A percentile compares a stretch with the other conserved stretches of the same genome.
Conservation (phyloP, 37 sponge, comb jelly and placozoan species). For the Cladorhizidae sp. region DNA sequence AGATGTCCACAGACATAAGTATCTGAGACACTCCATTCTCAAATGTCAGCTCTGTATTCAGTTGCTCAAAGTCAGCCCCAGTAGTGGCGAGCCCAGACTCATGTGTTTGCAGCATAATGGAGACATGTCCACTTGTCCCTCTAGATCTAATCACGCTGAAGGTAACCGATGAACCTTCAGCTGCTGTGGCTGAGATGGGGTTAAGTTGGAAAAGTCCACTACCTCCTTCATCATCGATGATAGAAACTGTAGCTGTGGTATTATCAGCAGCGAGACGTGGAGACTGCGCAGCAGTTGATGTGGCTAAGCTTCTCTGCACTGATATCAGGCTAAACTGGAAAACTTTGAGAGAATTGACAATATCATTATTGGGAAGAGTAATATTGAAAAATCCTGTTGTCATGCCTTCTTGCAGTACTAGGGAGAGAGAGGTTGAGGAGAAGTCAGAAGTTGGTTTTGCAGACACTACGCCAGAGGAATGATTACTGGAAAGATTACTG, state of each 20-base stretch:
- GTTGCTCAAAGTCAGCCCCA: conserved; percentile 34
- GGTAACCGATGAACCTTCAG: conserved; percentile 20
- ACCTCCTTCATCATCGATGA: conserved; percentile 79
- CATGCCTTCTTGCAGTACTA: conserved; percentile 50
- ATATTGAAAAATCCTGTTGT: conserved; percentile 58
- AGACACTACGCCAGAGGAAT: conserved; percentile 32
- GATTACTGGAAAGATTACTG: neutral
- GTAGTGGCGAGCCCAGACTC: conserved; percentile 11
- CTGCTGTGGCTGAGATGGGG: conserved; percentile 21
- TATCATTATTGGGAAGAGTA: conserved; percentile 45
- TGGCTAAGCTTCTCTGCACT: conserved; percentile 6
- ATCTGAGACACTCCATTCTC: conserved; percentile 31
- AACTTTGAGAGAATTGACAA: conserved; percentile 38
- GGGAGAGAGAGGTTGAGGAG: conserved; percentile 1
- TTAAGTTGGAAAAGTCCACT: conserved; percentile 62
- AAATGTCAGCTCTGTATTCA: conserved; percentile 42
- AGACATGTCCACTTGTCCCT: conserved; percentile 46
- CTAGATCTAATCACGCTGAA: conserved; percentile 27
- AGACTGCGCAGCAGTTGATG: conserved; percentile 16
- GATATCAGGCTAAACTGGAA: conserved; percentile 57
- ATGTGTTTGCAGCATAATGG: conserved; percentile 25
- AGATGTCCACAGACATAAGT: conserved; percentile 34
- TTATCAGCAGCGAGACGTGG: conserved; percentile 53
- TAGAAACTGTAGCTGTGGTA: conserved; percentile 33
- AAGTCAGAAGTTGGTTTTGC: conserved; percentile 55